These are phyloP conservation scores for Eretmochelys imbricata DNA, from an alignment of 2,113 vertebrate genomes.

Conservation along the genomic window DNA sequence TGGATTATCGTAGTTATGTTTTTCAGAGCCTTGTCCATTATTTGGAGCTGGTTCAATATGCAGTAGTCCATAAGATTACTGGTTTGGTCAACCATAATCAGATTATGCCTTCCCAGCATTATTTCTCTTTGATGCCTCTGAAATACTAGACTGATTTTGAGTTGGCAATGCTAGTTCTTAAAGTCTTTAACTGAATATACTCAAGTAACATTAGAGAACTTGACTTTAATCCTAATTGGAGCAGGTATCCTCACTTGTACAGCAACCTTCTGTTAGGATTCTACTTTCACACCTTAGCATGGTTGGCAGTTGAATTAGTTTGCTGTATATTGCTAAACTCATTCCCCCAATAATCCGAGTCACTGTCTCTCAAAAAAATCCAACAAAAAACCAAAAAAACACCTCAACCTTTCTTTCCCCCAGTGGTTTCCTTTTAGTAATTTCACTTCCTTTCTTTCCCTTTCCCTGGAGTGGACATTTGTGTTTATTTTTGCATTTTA, in stretches of 20 bases:
- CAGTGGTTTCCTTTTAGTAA: not conserved
- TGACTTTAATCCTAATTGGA: accelerated
- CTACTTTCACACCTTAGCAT: not conserved
- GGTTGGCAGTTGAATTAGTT: not conserved
- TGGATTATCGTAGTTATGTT: not conserved
- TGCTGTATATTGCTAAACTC: not conserved
- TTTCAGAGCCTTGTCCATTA: not conserved
- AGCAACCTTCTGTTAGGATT: not conserved
- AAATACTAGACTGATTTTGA: not conserved
- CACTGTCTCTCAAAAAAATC: not conserved
- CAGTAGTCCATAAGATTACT: accelerated
- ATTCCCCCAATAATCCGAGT: accelerated
- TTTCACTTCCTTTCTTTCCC: not conserved
- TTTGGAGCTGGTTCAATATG: not conserved
- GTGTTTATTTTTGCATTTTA: not conserved
- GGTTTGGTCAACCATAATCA: not conserved
- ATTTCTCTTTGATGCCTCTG: not conserved
- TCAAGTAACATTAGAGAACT: not conserved
- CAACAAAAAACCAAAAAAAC: not conserved
- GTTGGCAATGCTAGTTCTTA: not conserved
- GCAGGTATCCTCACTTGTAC: not conserved
- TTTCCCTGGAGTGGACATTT: not conserved
- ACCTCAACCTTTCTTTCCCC: not conserved
- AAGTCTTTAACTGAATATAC: not conserved
- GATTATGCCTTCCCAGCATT: not conserved